phyloP scores from a whole-genome alignment of 2,113 vertebrate species.

The Pteronura brasiliensis region DNA sequence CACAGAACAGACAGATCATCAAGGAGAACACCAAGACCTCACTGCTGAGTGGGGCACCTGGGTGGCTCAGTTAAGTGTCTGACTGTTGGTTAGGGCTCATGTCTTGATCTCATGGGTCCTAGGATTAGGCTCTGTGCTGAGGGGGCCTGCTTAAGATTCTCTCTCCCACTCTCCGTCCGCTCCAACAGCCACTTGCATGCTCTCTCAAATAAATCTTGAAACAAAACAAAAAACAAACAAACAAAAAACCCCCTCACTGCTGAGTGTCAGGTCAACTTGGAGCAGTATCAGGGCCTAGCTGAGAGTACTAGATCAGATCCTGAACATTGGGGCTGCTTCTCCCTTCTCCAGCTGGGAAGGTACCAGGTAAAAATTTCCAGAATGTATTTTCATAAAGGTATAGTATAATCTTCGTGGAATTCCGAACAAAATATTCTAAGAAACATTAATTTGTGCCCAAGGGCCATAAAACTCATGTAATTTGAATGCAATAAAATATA shows the following conservation, averaged over 20 bases:
- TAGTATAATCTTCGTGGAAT: conserved; percentile 69
- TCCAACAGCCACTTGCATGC: not conserved
- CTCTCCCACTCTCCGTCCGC: not conserved
- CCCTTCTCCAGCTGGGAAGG: not conserved
- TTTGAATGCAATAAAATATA: conserved; percentile 74
- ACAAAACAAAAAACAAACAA: not conserved
- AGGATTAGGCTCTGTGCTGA: not conserved
- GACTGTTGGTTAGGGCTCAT: not conserved
- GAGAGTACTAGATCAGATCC: not conserved
- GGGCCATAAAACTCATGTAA: conserved; percentile 69
- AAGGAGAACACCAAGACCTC: not conserved
- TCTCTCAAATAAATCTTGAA: not conserved
- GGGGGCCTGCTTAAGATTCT: not conserved
- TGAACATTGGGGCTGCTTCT: not conserved
- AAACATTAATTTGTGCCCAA: conserved; percentile 69
- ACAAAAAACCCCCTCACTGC: not conserved
- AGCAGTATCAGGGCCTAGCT: not conserved
- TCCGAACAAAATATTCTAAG: conserved; percentile 59
- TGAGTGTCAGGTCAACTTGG: not conserved
- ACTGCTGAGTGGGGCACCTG: not conserved
- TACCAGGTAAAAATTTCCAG: not conserved
- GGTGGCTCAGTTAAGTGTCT: not conserved
- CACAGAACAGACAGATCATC: not conserved
- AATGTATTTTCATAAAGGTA: conserved; percentile 40
- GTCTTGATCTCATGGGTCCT: not conserved